Percentiles rank a stretch among this genome's conserved stretches.
Conservation (phyloP, 2,113 vertebrate species). For the Platanista minor region DNA sequence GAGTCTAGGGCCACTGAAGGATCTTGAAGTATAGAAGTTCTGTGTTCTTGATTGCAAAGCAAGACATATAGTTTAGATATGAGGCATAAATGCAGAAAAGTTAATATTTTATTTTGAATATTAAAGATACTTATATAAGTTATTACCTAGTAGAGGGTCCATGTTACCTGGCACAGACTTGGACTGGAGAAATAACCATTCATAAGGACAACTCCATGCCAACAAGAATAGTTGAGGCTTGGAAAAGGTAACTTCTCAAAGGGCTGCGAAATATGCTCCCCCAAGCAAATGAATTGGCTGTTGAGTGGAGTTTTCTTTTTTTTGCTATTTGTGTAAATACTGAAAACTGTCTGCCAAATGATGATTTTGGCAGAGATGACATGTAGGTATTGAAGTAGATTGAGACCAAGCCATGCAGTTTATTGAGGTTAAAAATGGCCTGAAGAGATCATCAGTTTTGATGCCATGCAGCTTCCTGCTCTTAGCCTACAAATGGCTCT, state of each 20-base stretch:
- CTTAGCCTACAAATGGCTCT: neutral
- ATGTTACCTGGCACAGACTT: neutral
- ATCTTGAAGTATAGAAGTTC: neutral
- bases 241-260: neutral
- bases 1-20: neutral
- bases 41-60: neutral
- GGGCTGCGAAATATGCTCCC: neutral
- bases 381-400: neutral
- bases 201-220: neutral
- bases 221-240: neutral
- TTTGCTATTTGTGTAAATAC: neutral
- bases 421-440: neutral
- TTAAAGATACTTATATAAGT: neutral
- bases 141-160: neutral
- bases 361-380: neutral
- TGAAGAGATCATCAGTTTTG: neutral
- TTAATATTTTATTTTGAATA: conserved; percentile 7
- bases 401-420: neutral
- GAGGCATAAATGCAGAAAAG: neutral
- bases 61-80: neutral
- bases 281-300: neutral
- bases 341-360: neutral
- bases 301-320: neutral
- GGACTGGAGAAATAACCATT: neutral
- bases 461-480: neutral